These are phyloP conservation scores for Pseudobourletiella spinata DNA, from an alignment of 1,140 invertebrate genomes.

Conservation along the genomic window DNA sequence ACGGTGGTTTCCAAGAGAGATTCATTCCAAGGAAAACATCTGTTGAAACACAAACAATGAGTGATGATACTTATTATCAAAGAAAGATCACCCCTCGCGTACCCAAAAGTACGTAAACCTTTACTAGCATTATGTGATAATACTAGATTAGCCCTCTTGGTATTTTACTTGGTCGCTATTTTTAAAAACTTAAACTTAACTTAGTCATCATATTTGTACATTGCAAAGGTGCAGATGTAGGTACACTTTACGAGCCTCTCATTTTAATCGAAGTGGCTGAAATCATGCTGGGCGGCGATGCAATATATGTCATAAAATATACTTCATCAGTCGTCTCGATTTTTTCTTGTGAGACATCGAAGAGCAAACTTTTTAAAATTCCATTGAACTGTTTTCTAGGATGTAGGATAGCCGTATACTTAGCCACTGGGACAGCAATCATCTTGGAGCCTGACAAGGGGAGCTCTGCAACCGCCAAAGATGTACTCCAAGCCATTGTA, in stretches of 20 bases:
- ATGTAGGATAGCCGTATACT: conserved; percentile 35
- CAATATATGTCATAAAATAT: no score
- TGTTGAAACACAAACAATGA: conserved; percentile 35
- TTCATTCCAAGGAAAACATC: conserved; percentile 33
- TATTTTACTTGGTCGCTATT: background rate
- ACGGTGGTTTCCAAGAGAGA: conserved; percentile 34
- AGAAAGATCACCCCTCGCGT: conserved; percentile 35
- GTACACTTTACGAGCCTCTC: no score
- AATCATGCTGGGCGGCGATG: no score
- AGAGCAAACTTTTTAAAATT: no score
- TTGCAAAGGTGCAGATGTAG: no score
- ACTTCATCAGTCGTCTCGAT: no score
- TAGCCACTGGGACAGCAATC: conserved; percentile 33
- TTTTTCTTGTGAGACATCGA: no score
- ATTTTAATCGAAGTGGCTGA: no score
- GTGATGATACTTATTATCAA: conserved; percentile 34
- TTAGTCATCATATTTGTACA: no score
- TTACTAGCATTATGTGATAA: background rate
- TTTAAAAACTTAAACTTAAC: no score
- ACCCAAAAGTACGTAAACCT: conserved; percentile 28
- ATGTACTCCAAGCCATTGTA: conserved; percentile 46
- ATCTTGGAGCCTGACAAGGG: conserved; percentile 49
- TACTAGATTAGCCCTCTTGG: background rate
- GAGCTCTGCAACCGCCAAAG: conserved; percentile 44
- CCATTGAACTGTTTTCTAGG: conserved; percentile 13